Base-by-base conservation (phyloP, 35 echinoderm and acorn worm genomes). In the Ptychodera flava region DNA sequence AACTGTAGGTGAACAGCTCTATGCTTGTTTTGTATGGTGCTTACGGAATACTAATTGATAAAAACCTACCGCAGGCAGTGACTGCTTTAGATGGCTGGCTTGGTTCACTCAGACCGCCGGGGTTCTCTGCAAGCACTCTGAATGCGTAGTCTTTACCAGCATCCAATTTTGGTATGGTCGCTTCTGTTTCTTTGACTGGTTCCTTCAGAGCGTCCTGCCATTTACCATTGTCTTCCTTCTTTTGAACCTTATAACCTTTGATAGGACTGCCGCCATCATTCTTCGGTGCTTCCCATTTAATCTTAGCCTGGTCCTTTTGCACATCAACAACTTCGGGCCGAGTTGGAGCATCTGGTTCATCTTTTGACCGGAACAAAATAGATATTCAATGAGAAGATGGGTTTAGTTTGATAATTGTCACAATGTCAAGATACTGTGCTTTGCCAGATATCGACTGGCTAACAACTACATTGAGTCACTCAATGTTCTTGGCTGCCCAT, bases 141-240 rank as follows among this genome's bases (percentile, higher is more conserved):
- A 97, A 97, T 53, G 91, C 85, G 34, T 90, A 94, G 78, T 94
- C 90, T 1, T 85, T 85, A 1, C 81, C 95, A 12, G 85, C 79
- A 29, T 81, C 83, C 33, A 97, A 77, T 31, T 89, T 84, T n/a
- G 81, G n/a, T 1, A 93, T 90, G 29, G 87, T 91, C 36, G 88
- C 82, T 16, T 92, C 85, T 37, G 87, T 94, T 10, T 88, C 91
- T 35, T 89, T 94, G 80, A 97, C 89, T 0, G 91, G 91, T 29
- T 92, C 79, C 88, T 97, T 97, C 37, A 80, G 90, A 10, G 92
- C 95, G 85, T 97, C 94, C 31, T 92, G 88, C 95, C 95, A 97
- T 0, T 81, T 31, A 34, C 31, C 35, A 81, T 34, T 81, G 2
- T 31, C 80, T 34, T 81, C 80, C 14, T 34, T 34, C 28, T 34